phyloP scores from a whole-genome alignment of 2,797 vertebrate genomes.

The Stomatorhinus walkeri region DNA sequence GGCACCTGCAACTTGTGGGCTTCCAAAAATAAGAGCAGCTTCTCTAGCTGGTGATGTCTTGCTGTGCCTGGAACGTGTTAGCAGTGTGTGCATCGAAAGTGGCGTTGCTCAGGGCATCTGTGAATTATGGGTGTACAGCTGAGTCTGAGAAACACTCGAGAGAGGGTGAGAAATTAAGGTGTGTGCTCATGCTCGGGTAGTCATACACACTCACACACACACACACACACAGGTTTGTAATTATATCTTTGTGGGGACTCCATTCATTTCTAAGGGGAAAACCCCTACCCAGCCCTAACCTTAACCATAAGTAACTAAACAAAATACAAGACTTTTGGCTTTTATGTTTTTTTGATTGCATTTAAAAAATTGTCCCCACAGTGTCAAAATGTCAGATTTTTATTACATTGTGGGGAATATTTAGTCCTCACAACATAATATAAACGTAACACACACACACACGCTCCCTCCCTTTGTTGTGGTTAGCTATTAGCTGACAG shows the following conservation, averaged over 20 bases:
- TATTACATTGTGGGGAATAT: not conserved
- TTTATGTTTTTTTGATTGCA: not conserved
- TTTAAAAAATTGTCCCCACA: not conserved
- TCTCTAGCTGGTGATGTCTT: not conserved
- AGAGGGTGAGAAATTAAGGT: not conserved
- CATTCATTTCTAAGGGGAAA: not conserved
- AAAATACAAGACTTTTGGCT: not conserved
- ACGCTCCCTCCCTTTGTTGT: not conserved
- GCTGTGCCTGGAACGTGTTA: not conserved
- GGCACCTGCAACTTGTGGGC: not conserved
- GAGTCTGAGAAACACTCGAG: not conserved
- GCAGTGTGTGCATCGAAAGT: not conserved
- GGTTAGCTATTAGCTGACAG: not conserved
- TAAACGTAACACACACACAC: not conserved
- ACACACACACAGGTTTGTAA: not conserved
- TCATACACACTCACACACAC: not conserved
- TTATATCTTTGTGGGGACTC: not conserved
- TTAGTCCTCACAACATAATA: not conserved
- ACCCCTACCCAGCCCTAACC: not conserved
- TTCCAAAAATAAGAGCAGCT: slow-evolving; percentile 6
- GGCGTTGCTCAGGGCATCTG: not conserved
- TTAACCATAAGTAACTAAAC: not conserved
- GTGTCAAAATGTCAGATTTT: not conserved
- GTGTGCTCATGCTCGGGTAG: not conserved
- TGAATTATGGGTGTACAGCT: not conserved